Conservation (phyloP, 2,113 vertebrate genomes). For the Rhinopomastus cyanomelas region DNA sequence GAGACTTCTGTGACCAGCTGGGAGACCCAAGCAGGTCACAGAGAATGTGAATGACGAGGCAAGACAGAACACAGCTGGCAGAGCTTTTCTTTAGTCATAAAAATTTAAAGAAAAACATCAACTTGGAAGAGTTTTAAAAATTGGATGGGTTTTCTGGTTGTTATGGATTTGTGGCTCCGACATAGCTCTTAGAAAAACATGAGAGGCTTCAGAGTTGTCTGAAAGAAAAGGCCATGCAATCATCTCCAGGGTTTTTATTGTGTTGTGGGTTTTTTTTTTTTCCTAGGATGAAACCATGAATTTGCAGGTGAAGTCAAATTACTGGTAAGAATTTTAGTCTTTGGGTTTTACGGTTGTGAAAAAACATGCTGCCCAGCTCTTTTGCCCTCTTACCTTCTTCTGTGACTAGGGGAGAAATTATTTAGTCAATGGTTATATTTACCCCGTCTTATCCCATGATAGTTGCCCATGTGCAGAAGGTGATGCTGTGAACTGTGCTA, state of each 20-base stretch:
- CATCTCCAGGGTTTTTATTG: background rate
- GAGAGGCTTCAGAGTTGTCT: background rate
- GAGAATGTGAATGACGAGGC: background rate
- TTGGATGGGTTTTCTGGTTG: no score
- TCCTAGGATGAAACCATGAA: conserved; percentile 40
- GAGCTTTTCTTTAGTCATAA: background rate
- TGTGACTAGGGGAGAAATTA: background rate
- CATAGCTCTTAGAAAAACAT: background rate
- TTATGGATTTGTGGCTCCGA: background rate
- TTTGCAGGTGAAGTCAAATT: conserved; percentile 24
- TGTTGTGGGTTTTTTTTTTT: background rate
- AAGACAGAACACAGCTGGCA: background rate
- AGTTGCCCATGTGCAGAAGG: background rate
- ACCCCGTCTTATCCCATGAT: no score
- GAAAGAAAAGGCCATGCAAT: background rate
- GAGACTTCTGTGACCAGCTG: background rate
- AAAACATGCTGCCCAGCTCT: background rate
- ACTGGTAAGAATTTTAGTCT: conserved; percentile 44
- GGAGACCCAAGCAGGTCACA: background rate
- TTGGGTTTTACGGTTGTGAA: background rate
- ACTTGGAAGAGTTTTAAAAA: background rate
- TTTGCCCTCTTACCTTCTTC: background rate
- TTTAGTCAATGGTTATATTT: background rate
- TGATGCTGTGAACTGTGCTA: background rate
- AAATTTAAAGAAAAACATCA: background rate